Evolutionary conservation across 1,140 invertebrate genomes (phyloP), one percentile per base, ranked within the genome.

Genomic region (Sycophaga agraensis): DNA sequence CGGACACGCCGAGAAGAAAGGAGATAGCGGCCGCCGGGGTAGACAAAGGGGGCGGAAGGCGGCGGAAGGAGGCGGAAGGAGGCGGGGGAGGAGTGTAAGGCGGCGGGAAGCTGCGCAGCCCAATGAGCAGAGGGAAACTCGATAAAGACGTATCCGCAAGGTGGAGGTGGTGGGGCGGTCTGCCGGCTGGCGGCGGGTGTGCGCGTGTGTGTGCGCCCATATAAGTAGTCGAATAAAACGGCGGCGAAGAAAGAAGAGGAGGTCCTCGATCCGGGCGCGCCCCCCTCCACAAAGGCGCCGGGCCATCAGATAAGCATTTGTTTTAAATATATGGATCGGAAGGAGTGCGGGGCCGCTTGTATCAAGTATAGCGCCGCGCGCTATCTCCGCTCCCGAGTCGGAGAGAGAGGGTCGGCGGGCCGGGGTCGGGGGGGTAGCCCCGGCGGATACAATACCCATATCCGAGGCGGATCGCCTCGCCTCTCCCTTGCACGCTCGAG

Each of bases 281-380:
- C 73, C 72, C 67, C 64, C 65, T 72, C 68, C 70, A 73, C 71
- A 73, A 73, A 54, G 71, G 70, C 70, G 68, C 62, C 68, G 67
- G 67, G 65, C 71, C 69, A 77, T 77, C 75, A 77, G 74, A 77
- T 76, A 76, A 60, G 74, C 73, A 76, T 77, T 77, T 76, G 74
- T 76, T 76, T 76, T 76, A 75, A 77, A 77, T 74, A 75, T 76
- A 77, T 76, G 73, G 70, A 71, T 72, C 69, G 70, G 68, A 72
- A 66, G 34, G 68, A 70, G 67, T 69, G 67, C 64, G 66, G 5
- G 26, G 43, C 4, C n/a, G n/a, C n/a, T n/a, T n/a, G n/a, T n/a
- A n/a, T n/a, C n/a, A n/a, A n/a, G n/a, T n/a, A n/a, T n/a, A n/a
- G n/a, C n/a, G n/a, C n/a, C n/a, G 65, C 8, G 68, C 53, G 48